phyloP scores from a whole-genome alignment of 2,797 vertebrate genomes.

The Miichthys miiuy region DNA sequence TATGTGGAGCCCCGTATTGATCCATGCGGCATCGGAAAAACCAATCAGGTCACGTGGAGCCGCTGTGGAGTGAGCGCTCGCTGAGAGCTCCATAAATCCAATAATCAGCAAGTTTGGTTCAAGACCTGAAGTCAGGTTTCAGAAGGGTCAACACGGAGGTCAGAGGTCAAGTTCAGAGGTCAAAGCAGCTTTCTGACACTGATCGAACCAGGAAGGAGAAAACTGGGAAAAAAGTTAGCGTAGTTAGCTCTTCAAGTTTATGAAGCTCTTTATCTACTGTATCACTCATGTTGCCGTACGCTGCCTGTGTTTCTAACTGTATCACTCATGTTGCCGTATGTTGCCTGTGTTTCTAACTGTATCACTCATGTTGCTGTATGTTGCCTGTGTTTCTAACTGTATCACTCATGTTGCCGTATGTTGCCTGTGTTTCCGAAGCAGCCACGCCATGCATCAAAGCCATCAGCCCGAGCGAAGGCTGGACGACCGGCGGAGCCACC shows the following conservation, averaged over 20 bases:
- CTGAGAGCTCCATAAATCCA: not conserved
- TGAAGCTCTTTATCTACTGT: not conserved
- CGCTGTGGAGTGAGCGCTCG: not conserved
- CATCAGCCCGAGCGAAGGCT: slow-evolving; percentile 96
- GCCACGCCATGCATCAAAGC: slow-evolving; percentile 98
- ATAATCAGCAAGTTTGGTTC: not conserved
- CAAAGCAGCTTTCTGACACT: slow-evolving; percentile 2
- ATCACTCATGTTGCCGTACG: slow-evolving; percentile 29
- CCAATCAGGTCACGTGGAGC: slow-evolving; percentile 31
- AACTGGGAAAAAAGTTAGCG: no score
- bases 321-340: slow-evolving; percentile 30
- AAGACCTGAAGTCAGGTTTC: not conserved
- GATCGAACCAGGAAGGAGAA: no score
- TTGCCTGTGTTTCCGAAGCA: slow-evolving; percentile 83
- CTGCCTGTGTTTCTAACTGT: slow-evolving; percentile 46
- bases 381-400: slow-evolving; percentile 15
- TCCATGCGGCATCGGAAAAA: slow-evolving; percentile 56
- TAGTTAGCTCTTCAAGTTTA: no score
- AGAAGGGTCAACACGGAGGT: no score
- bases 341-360: slow-evolving; percentile 47
- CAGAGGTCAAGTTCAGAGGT: slow-evolving; percentile 15
- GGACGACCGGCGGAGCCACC: slow-evolving; percentile 96
- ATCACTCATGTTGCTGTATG: slow-evolving; percentile 30
- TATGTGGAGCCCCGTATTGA: slow-evolving; percentile 74
- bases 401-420: slow-evolving; percentile 30